phyloP scores from a whole-genome alignment of 2,113 vertebrate genomes.

The Dunckerocampus dactyliophorus region DNA sequence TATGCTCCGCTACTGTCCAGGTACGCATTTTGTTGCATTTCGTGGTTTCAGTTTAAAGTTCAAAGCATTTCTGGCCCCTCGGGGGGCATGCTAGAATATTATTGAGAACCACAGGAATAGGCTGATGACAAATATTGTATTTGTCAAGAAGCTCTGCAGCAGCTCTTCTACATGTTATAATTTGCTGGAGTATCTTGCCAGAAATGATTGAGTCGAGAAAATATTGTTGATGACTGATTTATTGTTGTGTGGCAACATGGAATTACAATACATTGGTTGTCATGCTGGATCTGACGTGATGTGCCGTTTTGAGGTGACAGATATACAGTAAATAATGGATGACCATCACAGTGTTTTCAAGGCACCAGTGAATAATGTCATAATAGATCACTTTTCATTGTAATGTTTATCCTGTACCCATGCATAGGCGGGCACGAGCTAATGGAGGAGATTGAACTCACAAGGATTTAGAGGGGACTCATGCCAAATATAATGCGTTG shows the following conservation, averaged over 20 bases:
- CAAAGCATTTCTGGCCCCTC: no score
- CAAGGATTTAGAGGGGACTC: neutral
- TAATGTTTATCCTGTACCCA: neutral
- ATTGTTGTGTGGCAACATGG: neutral
- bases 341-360: neutral
- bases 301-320: neutral
- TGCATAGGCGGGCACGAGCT: neutral
- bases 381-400: slow-evolving; percentile 4
- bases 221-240: neutral
- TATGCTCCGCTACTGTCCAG: no score
- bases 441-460: neutral
- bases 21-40: no score
- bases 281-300: neutral
- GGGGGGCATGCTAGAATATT: no score
- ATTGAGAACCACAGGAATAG: no score
- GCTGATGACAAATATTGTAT: neutral
- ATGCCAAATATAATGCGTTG: neutral
- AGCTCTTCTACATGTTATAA: neutral
- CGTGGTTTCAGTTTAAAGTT: no score
- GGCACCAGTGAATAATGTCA: neutral
- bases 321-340: slow-evolving; percentile 2
- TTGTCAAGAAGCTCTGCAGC: neutral
- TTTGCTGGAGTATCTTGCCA: neutral
- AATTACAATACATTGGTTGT: slow-evolving; percentile 3
- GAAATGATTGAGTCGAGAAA: neutral